These are phyloP conservation scores for Euphydryas editha DNA, from an alignment of 2,888 invertebrate species.

Conservation along the genomic window DNA sequence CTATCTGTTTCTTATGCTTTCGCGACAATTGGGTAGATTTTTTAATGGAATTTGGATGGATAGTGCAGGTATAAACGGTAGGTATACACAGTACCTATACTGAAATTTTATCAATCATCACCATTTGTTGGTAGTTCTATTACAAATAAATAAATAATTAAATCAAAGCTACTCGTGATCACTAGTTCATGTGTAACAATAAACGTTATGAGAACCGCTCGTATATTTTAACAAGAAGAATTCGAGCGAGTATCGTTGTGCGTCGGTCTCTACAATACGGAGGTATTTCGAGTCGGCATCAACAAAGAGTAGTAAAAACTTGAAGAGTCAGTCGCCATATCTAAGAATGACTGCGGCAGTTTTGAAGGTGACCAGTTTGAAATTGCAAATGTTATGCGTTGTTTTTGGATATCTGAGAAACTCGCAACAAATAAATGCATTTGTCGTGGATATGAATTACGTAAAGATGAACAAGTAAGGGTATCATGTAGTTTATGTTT, in stretches of 20 bases:
- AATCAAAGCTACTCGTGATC: no score
- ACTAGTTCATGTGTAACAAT: no score
- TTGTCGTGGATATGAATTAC: background rate
- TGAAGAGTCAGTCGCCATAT: constrained; percentile 36
- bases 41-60: no score
- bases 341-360: constrained; percentile 12
- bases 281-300: constrained; percentile 36
- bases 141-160: no score
- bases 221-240: constrained; percentile 27
- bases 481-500: background rate
- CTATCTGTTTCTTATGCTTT: no score
- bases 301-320: constrained; percentile 42
- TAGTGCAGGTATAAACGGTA: no score
- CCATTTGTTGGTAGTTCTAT: no score
- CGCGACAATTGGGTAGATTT: no score
- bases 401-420: background rate
- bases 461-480: background rate
- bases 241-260: constrained; percentile 23
- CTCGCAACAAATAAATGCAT: background rate
- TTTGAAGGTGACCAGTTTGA: constrained; percentile 17
- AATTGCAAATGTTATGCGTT: constrained; percentile 16
- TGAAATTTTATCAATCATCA: no score
- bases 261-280: constrained; percentile 29
- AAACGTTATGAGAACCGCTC: constrained; percentile 13
- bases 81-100: no score